A percentile compares a stretch with the other conserved stretches of the same genome.
Evolutionary conservation across 2,888 invertebrate genomes (phyloP).

Genomic region (Caenorhabditis macrosperma): DNA sequence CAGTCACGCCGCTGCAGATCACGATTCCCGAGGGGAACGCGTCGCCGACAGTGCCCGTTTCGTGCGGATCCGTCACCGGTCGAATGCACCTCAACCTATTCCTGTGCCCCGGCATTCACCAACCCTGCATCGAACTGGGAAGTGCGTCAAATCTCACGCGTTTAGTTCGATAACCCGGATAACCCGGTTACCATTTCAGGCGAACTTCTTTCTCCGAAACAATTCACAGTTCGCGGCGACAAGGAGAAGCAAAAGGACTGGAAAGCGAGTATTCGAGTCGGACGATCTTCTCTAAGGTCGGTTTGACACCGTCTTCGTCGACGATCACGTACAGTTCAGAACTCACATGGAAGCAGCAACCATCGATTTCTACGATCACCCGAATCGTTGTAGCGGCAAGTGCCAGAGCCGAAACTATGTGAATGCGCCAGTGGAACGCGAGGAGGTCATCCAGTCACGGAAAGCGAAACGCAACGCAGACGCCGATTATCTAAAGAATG

Average conservation of each 20-base stretch:
- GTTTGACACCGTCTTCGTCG: not conserved
- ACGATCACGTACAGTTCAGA: constrained; percentile 66
- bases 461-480: constrained; percentile 31
- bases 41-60: constrained; percentile 61
- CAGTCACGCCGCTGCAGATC: constrained; percentile 35
- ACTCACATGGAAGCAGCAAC: constrained; percentile 80
- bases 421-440: constrained; percentile 32
- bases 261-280: constrained; percentile 81
- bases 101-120: constrained; percentile 81
- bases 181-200: too few species aligned
- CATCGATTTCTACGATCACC: constrained; percentile 81
- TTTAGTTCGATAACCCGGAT: too few species aligned
- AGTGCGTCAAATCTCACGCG: constrained; percentile 50
- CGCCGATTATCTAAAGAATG: constrained; percentile 14
- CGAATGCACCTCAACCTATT: constrained; percentile 76
- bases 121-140: constrained; percentile 80
- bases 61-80: constrained; percentile 69
- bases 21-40: constrained; percentile 35
- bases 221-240: constrained; percentile 81
- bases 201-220: constrained; percentile 80
- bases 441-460: constrained; percentile 25
- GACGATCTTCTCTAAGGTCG: constrained; percentile 67
- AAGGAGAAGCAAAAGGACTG: constrained; percentile 81
- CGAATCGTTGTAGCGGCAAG: constrained; percentile 80
- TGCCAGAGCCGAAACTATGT: constrained; percentile 80